Evolutionary conservation across 2,113 vertebrate genomes (phyloP).

Genomic region (Mirounga angustirostris): DNA sequence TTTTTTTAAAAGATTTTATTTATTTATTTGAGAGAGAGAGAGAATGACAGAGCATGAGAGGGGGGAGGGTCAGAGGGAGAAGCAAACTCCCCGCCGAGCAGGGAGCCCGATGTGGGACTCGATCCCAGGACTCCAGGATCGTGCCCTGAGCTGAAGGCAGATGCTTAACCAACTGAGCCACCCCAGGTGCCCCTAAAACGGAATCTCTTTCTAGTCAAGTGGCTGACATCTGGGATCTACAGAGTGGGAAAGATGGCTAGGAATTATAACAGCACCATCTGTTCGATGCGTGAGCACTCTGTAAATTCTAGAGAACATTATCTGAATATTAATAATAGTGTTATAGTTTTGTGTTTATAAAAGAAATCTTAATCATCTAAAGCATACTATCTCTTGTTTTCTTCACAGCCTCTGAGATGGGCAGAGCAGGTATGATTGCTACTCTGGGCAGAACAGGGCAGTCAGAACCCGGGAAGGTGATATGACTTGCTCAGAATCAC

Average conservation of each 20-base stretch:
- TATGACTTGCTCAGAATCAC: not conserved
- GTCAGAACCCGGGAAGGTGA: not conserved
- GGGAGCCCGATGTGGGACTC: too few species aligned
- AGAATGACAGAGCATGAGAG: too few species aligned
- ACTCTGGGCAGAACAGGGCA: slow-evolving; percentile 10
- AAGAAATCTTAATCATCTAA: not conserved
- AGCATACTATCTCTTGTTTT: not conserved
- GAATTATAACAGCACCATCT: not conserved
- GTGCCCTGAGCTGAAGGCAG: too few species aligned
- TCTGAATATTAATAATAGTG: not conserved
- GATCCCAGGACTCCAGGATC: too few species aligned
- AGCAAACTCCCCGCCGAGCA: too few species aligned
- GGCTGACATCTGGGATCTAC: not conserved
- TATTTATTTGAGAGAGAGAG: too few species aligned
- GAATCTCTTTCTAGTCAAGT: not conserved
- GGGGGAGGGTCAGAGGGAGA: too few species aligned
- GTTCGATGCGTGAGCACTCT: not conserved
- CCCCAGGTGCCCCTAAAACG: too few species aligned
- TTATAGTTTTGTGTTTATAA: not conserved
- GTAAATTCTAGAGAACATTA: not conserved
- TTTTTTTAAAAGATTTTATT: not conserved
- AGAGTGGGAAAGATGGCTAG: not conserved
- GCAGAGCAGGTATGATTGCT: not conserved
- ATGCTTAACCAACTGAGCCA: too few species aligned
- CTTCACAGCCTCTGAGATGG: not conserved